These are phyloP conservation scores for Plumapathes pennacea DNA, from an alignment of 92 coral and sea anemone species.

Conservation along the genomic window DNA sequence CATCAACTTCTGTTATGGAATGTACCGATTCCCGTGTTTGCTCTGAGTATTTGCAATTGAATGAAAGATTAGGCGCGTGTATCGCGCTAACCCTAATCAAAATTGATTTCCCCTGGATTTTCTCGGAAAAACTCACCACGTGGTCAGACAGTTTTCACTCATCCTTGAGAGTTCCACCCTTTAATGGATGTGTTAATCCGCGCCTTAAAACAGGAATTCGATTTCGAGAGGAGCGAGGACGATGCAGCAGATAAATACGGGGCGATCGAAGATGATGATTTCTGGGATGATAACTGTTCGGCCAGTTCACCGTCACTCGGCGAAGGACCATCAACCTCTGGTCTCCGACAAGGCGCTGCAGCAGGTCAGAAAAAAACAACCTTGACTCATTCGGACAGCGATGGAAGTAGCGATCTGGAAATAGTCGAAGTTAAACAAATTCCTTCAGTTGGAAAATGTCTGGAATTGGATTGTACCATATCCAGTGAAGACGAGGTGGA, in stretches of 20 bases:
- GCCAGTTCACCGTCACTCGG: slow-evolving; percentile 3
- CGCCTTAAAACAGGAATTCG: too few relatives aligned
- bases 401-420: slow-evolving; percentile 11
- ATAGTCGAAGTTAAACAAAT: slow-evolving; percentile 16
- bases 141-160: background rate
- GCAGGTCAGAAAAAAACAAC: too few relatives aligned
- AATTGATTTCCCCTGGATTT: background rate
- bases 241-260: too few relatives aligned
- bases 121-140: background rate
- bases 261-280: too few relatives aligned
- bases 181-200: too few relatives aligned
- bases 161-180: background rate
- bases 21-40: background rate
- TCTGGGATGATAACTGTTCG: too few relatives aligned
- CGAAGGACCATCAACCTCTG: slow-evolving; percentile 18
- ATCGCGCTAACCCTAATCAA: background rate
- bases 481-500: slow-evolving; percentile 20
- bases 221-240: too few relatives aligned
- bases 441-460: too few relatives aligned
- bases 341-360: slow-evolving; percentile 15
- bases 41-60: slow-evolving; percentile 1
- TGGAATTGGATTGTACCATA: slow-evolving; percentile 17
- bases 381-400: too few relatives aligned
- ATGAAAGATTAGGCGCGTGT: background rate
- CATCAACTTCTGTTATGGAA: background rate